Evolutionary conservation across 2,113 vertebrate species (phyloP).

Genomic region (Pungitius pungitius): DNA sequence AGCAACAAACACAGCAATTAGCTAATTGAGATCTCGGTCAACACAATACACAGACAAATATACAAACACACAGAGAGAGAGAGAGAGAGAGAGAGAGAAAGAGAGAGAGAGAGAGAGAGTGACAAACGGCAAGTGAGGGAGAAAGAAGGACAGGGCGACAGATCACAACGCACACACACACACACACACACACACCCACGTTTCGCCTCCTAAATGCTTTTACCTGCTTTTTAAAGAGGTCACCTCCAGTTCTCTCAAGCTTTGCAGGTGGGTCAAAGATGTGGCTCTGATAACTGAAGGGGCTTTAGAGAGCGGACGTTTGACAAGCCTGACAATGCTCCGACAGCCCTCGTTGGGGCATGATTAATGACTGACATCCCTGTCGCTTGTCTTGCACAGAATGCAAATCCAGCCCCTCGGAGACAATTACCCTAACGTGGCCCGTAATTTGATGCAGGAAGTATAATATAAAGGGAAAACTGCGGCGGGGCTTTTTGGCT

Average conservation of each 20-base stretch:
- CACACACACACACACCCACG: slow-evolving; percentile 8
- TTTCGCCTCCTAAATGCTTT: background rate
- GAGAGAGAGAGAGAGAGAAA: background rate
- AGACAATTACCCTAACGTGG: slow-evolving; percentile 78
- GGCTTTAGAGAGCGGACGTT: slow-evolving; percentile 79
- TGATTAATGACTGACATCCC: slow-evolving; percentile 88
- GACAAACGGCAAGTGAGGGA: slow-evolving; percentile 9
- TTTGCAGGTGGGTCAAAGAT: slow-evolving; percentile 83
- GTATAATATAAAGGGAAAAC: slow-evolving; percentile 43
- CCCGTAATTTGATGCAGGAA: slow-evolving; percentile 71
- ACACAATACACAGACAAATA: slow-evolving; percentile 4
- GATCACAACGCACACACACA: slow-evolving; percentile 6
- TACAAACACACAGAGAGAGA: background rate
- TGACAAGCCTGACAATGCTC: slow-evolving; percentile 83
- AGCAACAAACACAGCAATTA: slow-evolving; percentile 51
- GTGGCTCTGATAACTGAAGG: slow-evolving; percentile 80
- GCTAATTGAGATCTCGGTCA: slow-evolving; percentile 51
- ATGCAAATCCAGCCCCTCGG: slow-evolving; percentile 78
- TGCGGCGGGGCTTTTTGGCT: slow-evolving; percentile 12
- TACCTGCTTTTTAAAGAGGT: slow-evolving; percentile 65
- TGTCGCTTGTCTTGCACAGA: slow-evolving; percentile 72
- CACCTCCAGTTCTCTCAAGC: slow-evolving; percentile 80
- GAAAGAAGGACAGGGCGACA: slow-evolving; percentile 13
- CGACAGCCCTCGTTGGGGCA: slow-evolving; percentile 83
- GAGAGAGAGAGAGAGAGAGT: background rate